Conservation (phyloP, 2,888 invertebrate species). For the Colostygia pectinataria region DNA sequence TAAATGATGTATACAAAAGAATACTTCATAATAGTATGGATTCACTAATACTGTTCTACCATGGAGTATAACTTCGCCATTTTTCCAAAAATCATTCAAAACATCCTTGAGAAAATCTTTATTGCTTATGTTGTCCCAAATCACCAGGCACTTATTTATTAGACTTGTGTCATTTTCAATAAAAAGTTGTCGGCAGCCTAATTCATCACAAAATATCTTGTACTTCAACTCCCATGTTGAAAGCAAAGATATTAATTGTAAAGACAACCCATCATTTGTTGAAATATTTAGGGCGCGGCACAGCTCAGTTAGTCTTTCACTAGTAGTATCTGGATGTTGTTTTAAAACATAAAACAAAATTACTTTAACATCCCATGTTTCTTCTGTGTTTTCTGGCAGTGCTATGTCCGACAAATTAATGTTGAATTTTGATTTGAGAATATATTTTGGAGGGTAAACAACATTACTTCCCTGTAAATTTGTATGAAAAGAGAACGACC, state of each 20-base stretch:
- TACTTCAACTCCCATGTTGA: slow-evolving; percentile 72
- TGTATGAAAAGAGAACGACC: slow-evolving; percentile 54
- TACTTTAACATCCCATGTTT: slow-evolving; percentile 76
- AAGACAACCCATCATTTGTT: slow-evolving; percentile 66
- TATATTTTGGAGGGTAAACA: slow-evolving; percentile 65
- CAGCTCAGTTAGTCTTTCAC: slow-evolving; percentile 60
- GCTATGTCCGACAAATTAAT: slow-evolving; percentile 70
- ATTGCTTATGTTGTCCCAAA: slow-evolving; percentile 71
- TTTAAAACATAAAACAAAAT: slow-evolving; percentile 70
- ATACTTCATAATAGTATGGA: slow-evolving; percentile 77
- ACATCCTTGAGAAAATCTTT: slow-evolving; percentile 68
- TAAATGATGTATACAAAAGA: slow-evolving; percentile 68
- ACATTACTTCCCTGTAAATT: slow-evolving; percentile 53
- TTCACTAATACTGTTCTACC: slow-evolving; percentile 70
- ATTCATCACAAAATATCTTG: slow-evolving; percentile 57
- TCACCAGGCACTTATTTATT: slow-evolving; percentile 56
- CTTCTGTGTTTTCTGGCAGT: slow-evolving; percentile 70
- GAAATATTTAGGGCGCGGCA: slow-evolving; percentile 67
- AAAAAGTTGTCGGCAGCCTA: slow-evolving; percentile 55
- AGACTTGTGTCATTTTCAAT: slow-evolving; percentile 57
- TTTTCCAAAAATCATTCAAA: slow-evolving; percentile 74
- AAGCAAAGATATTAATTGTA: slow-evolving; percentile 67
- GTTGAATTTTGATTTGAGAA: slow-evolving; percentile 70
- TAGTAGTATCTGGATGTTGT: slow-evolving; percentile 59
- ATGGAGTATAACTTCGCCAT: slow-evolving; percentile 73